These are phyloP conservation scores for Pristionchus fissidentatus DNA, from an alignment of 2,888 invertebrate genomes.

Conservation along the genomic window DNA sequence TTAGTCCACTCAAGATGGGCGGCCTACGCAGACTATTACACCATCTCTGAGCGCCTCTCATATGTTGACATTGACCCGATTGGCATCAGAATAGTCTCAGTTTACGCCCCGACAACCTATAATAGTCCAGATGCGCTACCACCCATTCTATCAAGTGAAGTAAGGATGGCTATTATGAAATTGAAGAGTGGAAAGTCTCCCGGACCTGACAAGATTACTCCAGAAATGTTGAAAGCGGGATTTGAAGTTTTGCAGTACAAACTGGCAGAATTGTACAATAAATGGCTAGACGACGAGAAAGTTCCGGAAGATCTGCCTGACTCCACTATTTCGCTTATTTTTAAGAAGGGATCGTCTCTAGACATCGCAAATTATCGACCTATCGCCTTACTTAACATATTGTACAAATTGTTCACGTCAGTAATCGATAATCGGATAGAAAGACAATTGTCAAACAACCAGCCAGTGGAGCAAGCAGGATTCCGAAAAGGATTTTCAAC, in stretches of 20 bases:
- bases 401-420: slow-evolving; percentile 46
- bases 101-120: too few relatives aligned
- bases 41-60: too few relatives aligned
- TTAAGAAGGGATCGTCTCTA: slow-evolving; percentile 51
- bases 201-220: slow-evolving; percentile 26
- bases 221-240: slow-evolving; percentile 32
- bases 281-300: not conserved
- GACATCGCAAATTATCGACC: slow-evolving; percentile 53
- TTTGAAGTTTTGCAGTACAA: not conserved
- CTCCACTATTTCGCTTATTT: slow-evolving; percentile 46
- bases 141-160: slow-evolving; percentile 5
- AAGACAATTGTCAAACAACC: not conserved
- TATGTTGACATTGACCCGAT: too few relatives aligned
- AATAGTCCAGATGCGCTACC: not conserved
- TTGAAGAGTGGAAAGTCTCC: slow-evolving; percentile 31
- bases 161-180: not conserved
- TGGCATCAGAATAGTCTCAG: too few relatives aligned
- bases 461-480: slow-evolving; percentile 47
- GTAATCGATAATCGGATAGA: not conserved
- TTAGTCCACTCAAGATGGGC: too few relatives aligned
- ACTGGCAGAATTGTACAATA: slow-evolving; percentile 20
- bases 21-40: too few relatives aligned
- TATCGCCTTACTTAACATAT: slow-evolving; percentile 47
- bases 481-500: slow-evolving; percentile 46
- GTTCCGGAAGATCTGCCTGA: slow-evolving; percentile 43